Percentiles rank a stretch among this genome's conserved stretches.
Conservation (phyloP, 1,140 invertebrate species). For the Lucilia cuprina region DNA sequence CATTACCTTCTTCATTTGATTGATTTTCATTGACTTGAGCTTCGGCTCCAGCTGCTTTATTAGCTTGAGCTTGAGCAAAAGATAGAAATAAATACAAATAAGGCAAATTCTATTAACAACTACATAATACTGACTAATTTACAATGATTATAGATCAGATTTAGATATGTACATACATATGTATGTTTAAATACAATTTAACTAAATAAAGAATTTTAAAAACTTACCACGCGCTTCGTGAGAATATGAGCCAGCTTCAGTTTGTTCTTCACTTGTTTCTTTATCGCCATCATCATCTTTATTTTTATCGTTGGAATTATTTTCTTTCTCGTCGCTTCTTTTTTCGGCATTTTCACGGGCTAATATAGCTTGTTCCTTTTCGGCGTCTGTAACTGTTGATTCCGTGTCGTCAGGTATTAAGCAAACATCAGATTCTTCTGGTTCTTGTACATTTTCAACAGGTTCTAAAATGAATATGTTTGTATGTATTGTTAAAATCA, state of each 20-base stretch:
- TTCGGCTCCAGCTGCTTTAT: slow-evolving; percentile 46
- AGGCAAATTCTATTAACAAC: not conserved
- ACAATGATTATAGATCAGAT: not conserved
- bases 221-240: slow-evolving; percentile 30
- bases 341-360: slow-evolving; percentile 66
- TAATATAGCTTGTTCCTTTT: slow-evolving; percentile 67
- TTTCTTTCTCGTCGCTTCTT: slow-evolving; percentile 50
- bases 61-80: slow-evolving; percentile 11
- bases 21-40: slow-evolving; percentile 47
- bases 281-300: slow-evolving; percentile 31
- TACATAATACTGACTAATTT: not conserved
- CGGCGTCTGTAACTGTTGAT: slow-evolving; percentile 69
- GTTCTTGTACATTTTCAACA: slow-evolving; percentile 58
- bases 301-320: slow-evolving; percentile 45
- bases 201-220: not conserved
- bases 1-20: slow-evolving; percentile 41
- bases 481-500: not conserved
- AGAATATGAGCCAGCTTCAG: slow-evolving; percentile 6
- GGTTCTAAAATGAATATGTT: slow-evolving; percentile 40
- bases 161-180: no score
- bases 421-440: slow-evolving; percentile 59
- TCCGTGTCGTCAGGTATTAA: slow-evolving; percentile 64
- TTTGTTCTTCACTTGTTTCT: slow-evolving; percentile 20
- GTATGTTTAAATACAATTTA: no score
- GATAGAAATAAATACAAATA: slow-evolving; percentile 33